Conservation (phyloP, 2,113 vertebrate genomes). For the Hiodon alosoides region DNA sequence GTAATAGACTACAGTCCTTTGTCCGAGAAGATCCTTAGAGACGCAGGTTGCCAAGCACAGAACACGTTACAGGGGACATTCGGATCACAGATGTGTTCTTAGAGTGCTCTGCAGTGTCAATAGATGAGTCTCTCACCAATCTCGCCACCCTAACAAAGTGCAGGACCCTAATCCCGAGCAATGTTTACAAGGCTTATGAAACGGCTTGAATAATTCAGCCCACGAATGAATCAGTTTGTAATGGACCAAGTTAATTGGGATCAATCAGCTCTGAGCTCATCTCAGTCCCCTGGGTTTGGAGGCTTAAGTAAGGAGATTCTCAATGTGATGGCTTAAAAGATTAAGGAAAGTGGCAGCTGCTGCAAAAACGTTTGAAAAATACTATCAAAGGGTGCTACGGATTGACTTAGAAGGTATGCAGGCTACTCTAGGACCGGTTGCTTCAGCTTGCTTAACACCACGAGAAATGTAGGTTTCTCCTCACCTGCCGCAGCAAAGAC, state of each 20-base stretch:
- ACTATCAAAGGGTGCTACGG: background rate
- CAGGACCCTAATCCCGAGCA: conserved; percentile 24
- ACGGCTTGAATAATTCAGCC: conserved; percentile 33
- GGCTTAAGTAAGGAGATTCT: conserved; percentile 36
- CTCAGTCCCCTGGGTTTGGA: conserved; percentile 26
- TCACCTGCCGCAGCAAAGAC: no score
- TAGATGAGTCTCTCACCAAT: background rate
- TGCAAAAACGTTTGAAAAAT: conserved; percentile 9
- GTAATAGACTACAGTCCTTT: background rate
- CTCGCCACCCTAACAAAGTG: background rate
- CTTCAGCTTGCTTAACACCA: no score
- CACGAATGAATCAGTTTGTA: conserved; percentile 28
- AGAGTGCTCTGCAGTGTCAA: background rate
- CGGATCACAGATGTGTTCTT: background rate
- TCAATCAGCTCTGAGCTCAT: conserved; percentile 41
- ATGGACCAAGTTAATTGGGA: conserved; percentile 44
- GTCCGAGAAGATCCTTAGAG: background rate
- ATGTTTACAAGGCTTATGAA: conserved; percentile 27
- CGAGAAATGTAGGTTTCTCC: no score
- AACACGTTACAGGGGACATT: background rate
- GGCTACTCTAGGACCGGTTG: background rate
- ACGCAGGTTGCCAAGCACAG: background rate
- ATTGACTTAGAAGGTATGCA: background rate
- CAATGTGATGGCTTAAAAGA: conserved; percentile 40
- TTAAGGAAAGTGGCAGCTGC: conserved; percentile 21